A percentile compares a stretch with the other conserved stretches of the same genome.
Conservation (phyloP, 2,888 invertebrate genomes). For the Enchytraeus crypticus region DNA sequence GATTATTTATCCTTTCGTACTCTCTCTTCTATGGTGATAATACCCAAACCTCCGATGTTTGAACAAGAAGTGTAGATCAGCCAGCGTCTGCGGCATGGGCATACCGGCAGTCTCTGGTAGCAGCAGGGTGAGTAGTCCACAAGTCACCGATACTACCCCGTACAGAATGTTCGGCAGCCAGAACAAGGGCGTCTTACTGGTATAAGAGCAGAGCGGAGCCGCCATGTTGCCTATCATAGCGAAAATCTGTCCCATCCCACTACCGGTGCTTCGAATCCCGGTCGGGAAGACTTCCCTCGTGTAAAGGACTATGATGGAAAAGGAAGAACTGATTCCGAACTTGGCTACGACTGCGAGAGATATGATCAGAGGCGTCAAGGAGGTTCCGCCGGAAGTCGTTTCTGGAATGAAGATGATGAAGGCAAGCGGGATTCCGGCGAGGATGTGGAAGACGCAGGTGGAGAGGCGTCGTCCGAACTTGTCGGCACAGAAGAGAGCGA, state of each 20-base stretch:
- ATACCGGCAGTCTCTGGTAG: slow-evolving; percentile 18
- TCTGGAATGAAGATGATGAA: slow-evolving; percentile 7
- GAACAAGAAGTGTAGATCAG: slow-evolving; percentile 9
- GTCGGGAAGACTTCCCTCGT: slow-evolving; percentile 22
- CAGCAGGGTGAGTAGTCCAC: slow-evolving; percentile 9
- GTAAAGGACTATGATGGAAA: slow-evolving; percentile 21
- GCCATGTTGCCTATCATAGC: slow-evolving; percentile 4
- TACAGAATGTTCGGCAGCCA: slow-evolving; percentile 19
- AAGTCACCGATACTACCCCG: slow-evolving; percentile 8
- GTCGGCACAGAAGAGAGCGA: slow-evolving; percentile 4
- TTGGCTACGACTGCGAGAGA: slow-evolving; percentile 14
- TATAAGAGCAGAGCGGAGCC: slow-evolving; percentile 10
- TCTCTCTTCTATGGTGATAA: too few species aligned
- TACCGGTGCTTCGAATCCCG: slow-evolving; percentile 5
- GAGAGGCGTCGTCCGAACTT: slow-evolving; percentile 17
- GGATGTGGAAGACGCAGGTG: slow-evolving; percentile 12
- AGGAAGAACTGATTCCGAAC: slow-evolving; percentile 16
- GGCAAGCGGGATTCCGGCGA: slow-evolving; percentile 12
- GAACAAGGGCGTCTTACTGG: slow-evolving; percentile 6
- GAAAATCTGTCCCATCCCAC: slow-evolving; percentile 8
- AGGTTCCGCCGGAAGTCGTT: slow-evolving; percentile 4
- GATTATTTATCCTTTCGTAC: too few species aligned
- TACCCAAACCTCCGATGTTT: too few species aligned
- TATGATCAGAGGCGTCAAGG: slow-evolving; percentile 4
- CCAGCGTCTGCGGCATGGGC: slow-evolving; percentile 18